Conservation (phyloP, 2,888 invertebrate species). For the Athrips mouffetella region DNA sequence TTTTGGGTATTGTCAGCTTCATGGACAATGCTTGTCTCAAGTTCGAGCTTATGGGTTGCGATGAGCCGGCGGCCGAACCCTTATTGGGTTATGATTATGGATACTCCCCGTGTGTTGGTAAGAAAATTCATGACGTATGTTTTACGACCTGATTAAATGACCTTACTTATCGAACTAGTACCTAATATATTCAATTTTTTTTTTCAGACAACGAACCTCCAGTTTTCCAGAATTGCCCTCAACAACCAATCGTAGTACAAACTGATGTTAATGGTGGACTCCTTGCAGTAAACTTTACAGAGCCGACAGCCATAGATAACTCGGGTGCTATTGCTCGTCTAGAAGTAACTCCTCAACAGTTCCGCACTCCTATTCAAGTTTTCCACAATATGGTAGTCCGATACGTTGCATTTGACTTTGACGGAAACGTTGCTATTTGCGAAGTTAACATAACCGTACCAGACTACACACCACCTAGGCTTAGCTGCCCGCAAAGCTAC, state of each 20-base stretch:
- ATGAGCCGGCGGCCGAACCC: slow-evolving; percentile 89
- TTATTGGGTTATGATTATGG: slow-evolving; percentile 95
- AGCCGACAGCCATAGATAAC: slow-evolving; percentile 96
- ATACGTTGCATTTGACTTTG: slow-evolving; percentile 97
- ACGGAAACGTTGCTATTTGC: slow-evolving; percentile 98
- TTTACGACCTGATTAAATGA: background rate
- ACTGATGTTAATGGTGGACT: slow-evolving; percentile 94
- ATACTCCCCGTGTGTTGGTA: slow-evolving; percentile 93
- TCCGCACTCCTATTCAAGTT: slow-evolving; percentile 90
- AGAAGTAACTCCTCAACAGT: slow-evolving; percentile 94
- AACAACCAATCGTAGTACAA: slow-evolving; percentile 92
- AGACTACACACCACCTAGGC: slow-evolving; percentile 92
- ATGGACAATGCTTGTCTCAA: slow-evolving; percentile 98
- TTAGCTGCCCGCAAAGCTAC: slow-evolving; percentile 96
- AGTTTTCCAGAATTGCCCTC: slow-evolving; percentile 97
- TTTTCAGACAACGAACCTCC: slow-evolving; percentile 93
- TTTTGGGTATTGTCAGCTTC: slow-evolving; percentile 96
- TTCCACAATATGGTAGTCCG: slow-evolving; percentile 95
- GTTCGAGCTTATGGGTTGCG: slow-evolving; percentile 97
- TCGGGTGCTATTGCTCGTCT: slow-evolving; percentile 95
- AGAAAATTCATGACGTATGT: slow-evolving; percentile 39
- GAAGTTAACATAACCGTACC: slow-evolving; percentile 97
- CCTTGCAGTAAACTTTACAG: slow-evolving; percentile 93
- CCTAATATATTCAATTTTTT: too few species aligned
- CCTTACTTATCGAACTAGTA: background rate